Conservation (phyloP, 1,140 invertebrate genomes). For the Drosophila ficusphila region DNA sequence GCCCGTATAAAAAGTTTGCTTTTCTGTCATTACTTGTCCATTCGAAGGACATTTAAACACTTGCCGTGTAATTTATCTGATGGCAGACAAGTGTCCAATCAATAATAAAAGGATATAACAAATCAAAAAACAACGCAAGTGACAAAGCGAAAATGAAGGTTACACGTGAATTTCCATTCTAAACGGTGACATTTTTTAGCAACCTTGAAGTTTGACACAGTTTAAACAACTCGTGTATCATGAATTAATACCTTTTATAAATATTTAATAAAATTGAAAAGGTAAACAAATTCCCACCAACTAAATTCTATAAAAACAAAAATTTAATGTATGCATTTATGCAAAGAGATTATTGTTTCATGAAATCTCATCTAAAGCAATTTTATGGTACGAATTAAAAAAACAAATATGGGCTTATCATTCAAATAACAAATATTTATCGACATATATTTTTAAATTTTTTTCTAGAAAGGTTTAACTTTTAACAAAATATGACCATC, state of each 20-base stretch:
- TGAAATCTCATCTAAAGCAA: neutral
- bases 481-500: too few relatives aligned
- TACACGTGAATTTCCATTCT: neutral
- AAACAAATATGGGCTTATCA: neutral
- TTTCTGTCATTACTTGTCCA: constrained; percentile 17
- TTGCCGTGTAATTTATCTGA: constrained; percentile 6
- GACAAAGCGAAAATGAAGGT: neutral
- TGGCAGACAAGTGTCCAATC: neutral
- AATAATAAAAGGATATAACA: neutral
- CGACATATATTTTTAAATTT: neutral
- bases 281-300: neutral
- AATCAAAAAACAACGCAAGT: neutral
- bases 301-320: neutral
- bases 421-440: neutral
- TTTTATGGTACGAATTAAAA: constrained; percentile 3
- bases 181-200: too few relatives aligned
- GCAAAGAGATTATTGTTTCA: constrained; percentile 10
- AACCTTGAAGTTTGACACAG: too few relatives aligned
- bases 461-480: too few relatives aligned
- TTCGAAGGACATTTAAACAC: constrained; percentile 20
- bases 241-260: neutral
- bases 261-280: neutral
- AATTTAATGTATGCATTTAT: constrained; percentile 5
- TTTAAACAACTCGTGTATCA: too few relatives aligned
- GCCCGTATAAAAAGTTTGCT: constrained; percentile 26